Evolutionary conservation across 2,888 invertebrate genomes (phyloP).

Genomic region (Hyppa rectilinea): DNA sequence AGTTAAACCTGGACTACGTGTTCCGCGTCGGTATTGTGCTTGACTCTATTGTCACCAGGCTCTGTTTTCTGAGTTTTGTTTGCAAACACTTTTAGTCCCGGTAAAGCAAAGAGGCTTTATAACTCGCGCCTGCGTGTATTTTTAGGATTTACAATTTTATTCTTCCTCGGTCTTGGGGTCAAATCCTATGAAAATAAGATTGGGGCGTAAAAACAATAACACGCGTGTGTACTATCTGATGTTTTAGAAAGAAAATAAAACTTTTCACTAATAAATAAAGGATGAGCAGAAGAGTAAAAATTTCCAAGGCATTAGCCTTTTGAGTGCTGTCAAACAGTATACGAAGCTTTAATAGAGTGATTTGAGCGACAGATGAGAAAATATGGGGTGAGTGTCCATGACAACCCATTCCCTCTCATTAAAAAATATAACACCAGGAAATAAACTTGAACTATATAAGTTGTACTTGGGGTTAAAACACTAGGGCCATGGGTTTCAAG

Average conservation of each 20-base stretch:
- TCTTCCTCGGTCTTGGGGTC: neutral
- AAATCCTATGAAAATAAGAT: neutral
- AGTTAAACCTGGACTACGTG: slow-evolving; percentile 16
- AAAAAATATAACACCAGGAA: too few species aligned
- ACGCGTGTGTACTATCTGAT: neutral
- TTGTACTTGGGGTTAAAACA: too few species aligned
- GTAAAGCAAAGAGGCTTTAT: neutral
- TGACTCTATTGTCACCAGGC: neutral
- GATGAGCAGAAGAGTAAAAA: too few species aligned
- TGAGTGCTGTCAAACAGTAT: too few species aligned
- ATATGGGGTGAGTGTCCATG: too few species aligned
- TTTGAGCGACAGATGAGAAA: too few species aligned
- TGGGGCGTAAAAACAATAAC: neutral
- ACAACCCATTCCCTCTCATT: too few species aligned
- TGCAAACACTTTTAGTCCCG: slow-evolving; percentile 6
- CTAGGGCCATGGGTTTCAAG: too few species aligned
- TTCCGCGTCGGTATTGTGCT: neutral
- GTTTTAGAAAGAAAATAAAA: neutral
- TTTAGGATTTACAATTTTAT: neutral
- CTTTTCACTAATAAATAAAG: too few species aligned
- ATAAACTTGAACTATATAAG: too few species aligned
- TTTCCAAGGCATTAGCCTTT: too few species aligned
- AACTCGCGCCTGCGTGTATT: neutral
- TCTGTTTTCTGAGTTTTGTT: slow-evolving; percentile 9
- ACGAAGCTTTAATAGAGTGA: too few species aligned